Conservation (phyloP, 2,888 invertebrate species). For the Thymelicus sylvestris region DNA sequence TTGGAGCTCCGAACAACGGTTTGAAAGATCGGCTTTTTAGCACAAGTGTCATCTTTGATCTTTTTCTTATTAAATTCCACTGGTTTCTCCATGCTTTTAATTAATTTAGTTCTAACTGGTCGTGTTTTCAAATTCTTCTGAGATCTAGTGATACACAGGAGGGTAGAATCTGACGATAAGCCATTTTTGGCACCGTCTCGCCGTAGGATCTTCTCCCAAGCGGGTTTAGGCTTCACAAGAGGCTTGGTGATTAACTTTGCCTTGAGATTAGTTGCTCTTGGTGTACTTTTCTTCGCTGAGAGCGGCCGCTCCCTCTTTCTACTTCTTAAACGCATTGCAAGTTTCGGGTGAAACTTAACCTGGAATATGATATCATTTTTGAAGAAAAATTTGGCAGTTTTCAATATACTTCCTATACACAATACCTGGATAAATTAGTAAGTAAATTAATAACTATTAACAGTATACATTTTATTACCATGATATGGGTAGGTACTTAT, state of each 20-base stretch:
- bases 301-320: constrained; percentile 86
- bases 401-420: no score
- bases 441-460: no score
- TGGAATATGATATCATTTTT: constrained; percentile 39
- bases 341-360: constrained; percentile 62
- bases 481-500: no score
- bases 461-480: no score
- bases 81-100: constrained; percentile 73
- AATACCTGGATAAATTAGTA: no score
- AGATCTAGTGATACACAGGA: constrained; percentile 68
- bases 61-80: constrained; percentile 65
- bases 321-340: constrained; percentile 88
- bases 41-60: constrained; percentile 58
- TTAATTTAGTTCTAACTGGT: constrained; percentile 65
- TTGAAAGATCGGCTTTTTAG: constrained; percentile 76
- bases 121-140: constrained; percentile 68
- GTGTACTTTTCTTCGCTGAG: constrained; percentile 66
- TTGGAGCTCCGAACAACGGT: constrained; percentile 71
- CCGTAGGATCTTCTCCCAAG: constrained; percentile 71
- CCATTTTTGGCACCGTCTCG: constrained; percentile 65
- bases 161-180: constrained; percentile 53
- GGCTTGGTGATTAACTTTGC: constrained; percentile 59
- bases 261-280: constrained; percentile 62
- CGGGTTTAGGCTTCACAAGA: constrained; percentile 54
- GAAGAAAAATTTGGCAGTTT: no score